A percentile compares a stretch with the other conserved stretches of the same genome.
Conservation (phyloP, 2,797 vertebrate genomes). For the Protosalanx chinensis region DNA sequence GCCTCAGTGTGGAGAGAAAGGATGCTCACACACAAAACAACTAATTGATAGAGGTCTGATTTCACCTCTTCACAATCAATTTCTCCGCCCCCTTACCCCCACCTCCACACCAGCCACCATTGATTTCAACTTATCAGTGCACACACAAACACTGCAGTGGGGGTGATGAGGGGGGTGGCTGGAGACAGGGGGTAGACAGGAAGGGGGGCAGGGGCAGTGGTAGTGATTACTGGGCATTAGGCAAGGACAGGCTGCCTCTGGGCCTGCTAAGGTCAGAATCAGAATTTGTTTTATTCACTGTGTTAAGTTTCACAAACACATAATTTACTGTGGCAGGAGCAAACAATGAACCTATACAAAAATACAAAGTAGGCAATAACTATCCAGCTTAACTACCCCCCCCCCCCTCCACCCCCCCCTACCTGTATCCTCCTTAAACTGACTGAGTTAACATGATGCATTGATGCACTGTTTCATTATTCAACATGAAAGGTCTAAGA, state of each 20-base stretch:
- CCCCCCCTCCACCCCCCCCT: too few relatives aligned
- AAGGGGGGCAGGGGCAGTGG: not conserved
- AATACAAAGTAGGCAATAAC: too few relatives aligned
- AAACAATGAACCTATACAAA: too few relatives aligned
- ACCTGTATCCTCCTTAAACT: too few relatives aligned
- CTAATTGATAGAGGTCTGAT: slow-evolving; percentile 45
- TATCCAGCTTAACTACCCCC: too few relatives aligned
- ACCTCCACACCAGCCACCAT: slow-evolving; percentile 12
- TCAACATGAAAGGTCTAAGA: too few relatives aligned
- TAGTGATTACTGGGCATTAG: not conserved
- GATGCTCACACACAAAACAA: slow-evolving; percentile 32
- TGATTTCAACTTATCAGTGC: slow-evolving; percentile 29
- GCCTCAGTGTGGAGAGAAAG: slow-evolving; percentile 34
- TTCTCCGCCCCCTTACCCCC: not conserved
- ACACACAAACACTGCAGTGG: slow-evolving; percentile 9
- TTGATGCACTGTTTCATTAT: too few relatives aligned
- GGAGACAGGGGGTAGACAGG: not conserved
- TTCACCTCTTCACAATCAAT: slow-evolving; percentile 50
- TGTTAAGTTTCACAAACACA: too few relatives aligned
- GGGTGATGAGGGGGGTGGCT: not conserved
- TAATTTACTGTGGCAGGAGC: too few relatives aligned
- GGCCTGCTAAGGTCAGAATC: not conserved
- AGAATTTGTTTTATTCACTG: too few relatives aligned
- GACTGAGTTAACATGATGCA: too few relatives aligned
- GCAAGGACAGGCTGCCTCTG: not conserved